phyloP scores from a whole-genome alignment of 2,113 vertebrate genomes.

The Toxostoma redivivum region DNA sequence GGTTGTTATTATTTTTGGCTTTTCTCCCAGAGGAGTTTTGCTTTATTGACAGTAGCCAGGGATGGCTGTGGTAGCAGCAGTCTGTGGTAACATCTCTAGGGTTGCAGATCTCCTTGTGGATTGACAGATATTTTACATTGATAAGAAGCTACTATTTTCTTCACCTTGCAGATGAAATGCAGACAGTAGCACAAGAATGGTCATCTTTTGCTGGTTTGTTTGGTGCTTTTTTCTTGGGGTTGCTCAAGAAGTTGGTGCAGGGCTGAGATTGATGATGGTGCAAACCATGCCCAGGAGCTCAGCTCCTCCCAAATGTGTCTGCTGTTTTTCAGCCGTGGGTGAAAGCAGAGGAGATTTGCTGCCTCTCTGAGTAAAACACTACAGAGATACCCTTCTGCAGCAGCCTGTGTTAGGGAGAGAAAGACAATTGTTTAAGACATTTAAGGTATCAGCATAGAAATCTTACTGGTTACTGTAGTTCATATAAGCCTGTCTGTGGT shows the following conservation, averaged over 20 bases:
- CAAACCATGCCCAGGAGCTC: neutral
- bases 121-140: neutral
- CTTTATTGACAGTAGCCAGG: neutral
- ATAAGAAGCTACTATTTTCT: neutral
- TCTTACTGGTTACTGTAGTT: neutral
- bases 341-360: neutral
- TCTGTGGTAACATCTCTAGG: neutral
- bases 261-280: neutral
- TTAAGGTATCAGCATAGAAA: neutral
- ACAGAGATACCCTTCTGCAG: neutral
- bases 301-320: neutral
- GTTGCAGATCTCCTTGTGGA: neutral
- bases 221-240: accelerated
- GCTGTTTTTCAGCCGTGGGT: neutral
- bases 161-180: neutral
- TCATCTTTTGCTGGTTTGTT: neutral
- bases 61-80: neutral
- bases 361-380: neutral
- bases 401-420: neutral
- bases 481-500: neutral
- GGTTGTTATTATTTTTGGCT: neutral
- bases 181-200: neutral
- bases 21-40: neutral
- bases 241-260: neutral
- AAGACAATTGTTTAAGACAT: neutral